A percentile compares a stretch with the other conserved stretches of the same genome.
Conservation (phyloP, 2,888 invertebrate genomes). For the Amblyteles armatorius region DNA sequence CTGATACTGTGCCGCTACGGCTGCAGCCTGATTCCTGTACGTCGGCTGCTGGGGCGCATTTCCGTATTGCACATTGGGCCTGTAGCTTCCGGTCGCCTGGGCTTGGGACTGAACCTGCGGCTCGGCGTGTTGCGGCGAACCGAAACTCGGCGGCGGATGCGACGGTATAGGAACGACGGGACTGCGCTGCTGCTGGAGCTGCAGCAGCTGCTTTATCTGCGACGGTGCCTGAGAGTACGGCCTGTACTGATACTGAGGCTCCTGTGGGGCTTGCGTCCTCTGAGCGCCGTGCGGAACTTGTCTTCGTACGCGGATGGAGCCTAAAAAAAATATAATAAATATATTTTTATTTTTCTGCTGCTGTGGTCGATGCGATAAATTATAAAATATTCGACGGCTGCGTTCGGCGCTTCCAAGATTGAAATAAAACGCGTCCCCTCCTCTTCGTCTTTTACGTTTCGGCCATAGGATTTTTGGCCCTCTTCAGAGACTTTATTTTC, state of each 20-base stretch:
- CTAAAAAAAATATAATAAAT: slow-evolving; percentile 7
- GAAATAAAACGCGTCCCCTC: no score
- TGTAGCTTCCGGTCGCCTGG: slow-evolving; percentile 71
- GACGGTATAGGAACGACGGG: slow-evolving; percentile 79
- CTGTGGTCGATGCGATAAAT: no score
- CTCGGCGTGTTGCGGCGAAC: slow-evolving; percentile 56
- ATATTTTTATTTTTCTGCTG: no score
- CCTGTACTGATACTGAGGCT: slow-evolving; percentile 73
- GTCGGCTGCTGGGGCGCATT: slow-evolving; percentile 77
- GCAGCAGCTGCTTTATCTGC: slow-evolving; percentile 79
- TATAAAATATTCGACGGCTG: no score
- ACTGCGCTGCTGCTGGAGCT: slow-evolving; percentile 78
- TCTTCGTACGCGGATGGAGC: slow-evolving; percentile 58
- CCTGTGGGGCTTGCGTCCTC: slow-evolving; percentile 65
- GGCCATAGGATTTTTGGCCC: no score
- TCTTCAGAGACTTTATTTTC: no score
- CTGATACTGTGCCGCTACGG: slow-evolving; percentile 67
- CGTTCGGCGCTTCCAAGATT: no score
- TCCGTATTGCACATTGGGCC: slow-evolving; percentile 77
- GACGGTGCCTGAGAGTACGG: slow-evolving; percentile 78
- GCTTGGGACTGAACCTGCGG: slow-evolving; percentile 71
- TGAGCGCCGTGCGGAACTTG: slow-evolving; percentile 62
- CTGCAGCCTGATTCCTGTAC: slow-evolving; percentile 73
- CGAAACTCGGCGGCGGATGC: slow-evolving; percentile 75
- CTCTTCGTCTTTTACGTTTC: no score